Base-by-base conservation (phyloP, 2,797 vertebrate genomes). In the Silurus aristotelis region DNA sequence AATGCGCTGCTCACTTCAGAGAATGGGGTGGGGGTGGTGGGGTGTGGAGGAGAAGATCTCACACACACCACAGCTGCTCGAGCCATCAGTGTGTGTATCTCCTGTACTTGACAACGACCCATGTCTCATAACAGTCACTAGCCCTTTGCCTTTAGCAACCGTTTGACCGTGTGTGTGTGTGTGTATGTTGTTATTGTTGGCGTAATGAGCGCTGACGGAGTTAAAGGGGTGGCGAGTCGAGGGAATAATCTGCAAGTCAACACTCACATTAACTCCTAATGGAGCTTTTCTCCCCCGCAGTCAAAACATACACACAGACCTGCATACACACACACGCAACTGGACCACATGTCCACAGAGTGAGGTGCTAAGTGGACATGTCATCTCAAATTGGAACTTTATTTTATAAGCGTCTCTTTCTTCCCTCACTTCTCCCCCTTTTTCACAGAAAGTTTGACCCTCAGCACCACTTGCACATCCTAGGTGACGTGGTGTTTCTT, bases 191-290 rank as follows among this genome's bases (percentile, higher is more conserved):
- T 87, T 88, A 88, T 85, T 83, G 83, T 66, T 82, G 63, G 58
- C 64, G 20, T 94, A 93, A 93, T 92, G 91, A 92, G 84, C 90
- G 93, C 90, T 93, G 93, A 93, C 91, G 92, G 93, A 92, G 92
- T 93, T 91, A 93, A 92, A 90, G 91, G 89, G 89, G 80, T 84
- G 91, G 89, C 60, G 87, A 91, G 93, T 90, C 91, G 58, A 83
- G 92, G 92, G 94, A 93, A 89, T 94, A 95, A 95, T 95, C 93
- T 90, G 82, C 92, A 93, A 92, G 93, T 95, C 94, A 94, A 92
- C 94, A 89, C 94, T 94, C 91, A 91, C 92, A 94, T 94, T 95
- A 94, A 91, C 91, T 91, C 88, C 93, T 95, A 95, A 95, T 94
- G 85, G 85, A 94, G 93, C 91, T 90, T 90, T 92, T 90, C 92